A percentile compares a stretch with the other conserved stretches of the same genome.
Conservation (phyloP, 2,888 invertebrate genomes). For the Tachystola acroxantha region DNA sequence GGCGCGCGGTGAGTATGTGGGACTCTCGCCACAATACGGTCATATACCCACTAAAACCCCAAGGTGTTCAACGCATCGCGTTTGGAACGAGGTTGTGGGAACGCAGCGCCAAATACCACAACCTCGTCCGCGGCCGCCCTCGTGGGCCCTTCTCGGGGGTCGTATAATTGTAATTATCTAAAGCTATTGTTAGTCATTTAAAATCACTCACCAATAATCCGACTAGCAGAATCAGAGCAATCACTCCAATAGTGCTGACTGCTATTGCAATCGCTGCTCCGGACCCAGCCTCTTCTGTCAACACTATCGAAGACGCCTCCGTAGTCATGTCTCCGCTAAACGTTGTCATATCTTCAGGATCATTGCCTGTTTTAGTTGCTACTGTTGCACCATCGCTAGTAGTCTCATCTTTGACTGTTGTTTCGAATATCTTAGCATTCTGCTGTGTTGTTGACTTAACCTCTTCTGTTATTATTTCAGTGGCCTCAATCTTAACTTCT, state of each 20-base stretch:
- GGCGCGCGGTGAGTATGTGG: too few species aligned
- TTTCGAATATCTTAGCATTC: conserved; percentile 33
- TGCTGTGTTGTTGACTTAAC: conserved; percentile 23
- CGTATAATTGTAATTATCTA: too few species aligned
- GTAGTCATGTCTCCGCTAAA: conserved; percentile 52
- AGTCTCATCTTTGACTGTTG: conserved; percentile 30
- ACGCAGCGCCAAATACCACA: too few species aligned
- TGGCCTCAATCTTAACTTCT: conserved; percentile 12
- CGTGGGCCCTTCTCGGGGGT: too few species aligned
- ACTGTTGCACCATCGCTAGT: conserved; percentile 31
- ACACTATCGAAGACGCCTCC: conserved; percentile 44
- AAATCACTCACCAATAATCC: conserved; percentile 83
- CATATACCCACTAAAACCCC: too few species aligned
- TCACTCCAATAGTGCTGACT: conserved; percentile 88
- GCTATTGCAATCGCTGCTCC: conserved; percentile 89
- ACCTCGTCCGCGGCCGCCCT: too few species aligned
- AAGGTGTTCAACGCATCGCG: too few species aligned
- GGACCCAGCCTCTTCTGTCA: conserved; percentile 66
- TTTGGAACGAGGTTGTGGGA: too few species aligned
- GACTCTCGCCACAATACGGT: too few species aligned
- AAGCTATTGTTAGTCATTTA: too few species aligned
- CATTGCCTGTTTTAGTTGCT: conserved; percentile 40
- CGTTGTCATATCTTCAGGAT: conserved; percentile 43
- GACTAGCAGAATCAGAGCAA: conserved; percentile 86
- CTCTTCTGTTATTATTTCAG: conserved; percentile 16